Evolutionary conservation across 2,113 vertebrate species (phyloP).

Genomic region (Anseranas semipalmata): DNA sequence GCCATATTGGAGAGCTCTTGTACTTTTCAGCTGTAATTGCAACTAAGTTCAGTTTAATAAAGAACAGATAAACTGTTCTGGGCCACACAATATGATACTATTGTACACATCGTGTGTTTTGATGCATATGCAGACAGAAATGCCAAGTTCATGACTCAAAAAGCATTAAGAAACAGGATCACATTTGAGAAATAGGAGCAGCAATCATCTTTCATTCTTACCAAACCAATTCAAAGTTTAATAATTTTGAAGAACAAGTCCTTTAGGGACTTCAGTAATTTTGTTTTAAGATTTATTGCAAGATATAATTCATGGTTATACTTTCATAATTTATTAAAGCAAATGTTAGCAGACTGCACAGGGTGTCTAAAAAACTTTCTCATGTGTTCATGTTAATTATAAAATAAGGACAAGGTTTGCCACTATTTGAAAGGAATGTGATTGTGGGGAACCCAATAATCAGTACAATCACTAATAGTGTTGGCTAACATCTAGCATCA

Average conservation of each 20-base stretch:
- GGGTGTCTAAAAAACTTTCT: background rate
- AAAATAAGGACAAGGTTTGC: slow-evolving; percentile 24
- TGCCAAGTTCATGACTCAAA: slow-evolving; percentile 34
- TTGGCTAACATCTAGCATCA: background rate
- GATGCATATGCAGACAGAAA: slow-evolving; percentile 31
- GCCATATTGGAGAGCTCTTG: background rate
- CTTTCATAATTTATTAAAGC: background rate
- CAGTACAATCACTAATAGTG: background rate
- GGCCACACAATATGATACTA: background rate
- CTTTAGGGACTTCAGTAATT: background rate
- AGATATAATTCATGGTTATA: slow-evolving; percentile 17
- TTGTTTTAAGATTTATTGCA: slow-evolving; percentile 35
- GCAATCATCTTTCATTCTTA: background rate
- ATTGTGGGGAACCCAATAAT: background rate
- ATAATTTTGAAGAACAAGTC: background rate
- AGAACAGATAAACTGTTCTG: slow-evolving; percentile 41
- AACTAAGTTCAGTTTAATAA: background rate
- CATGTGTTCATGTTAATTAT: background rate
- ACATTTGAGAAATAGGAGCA: slow-evolving; percentile 13
- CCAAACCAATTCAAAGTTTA: background rate
- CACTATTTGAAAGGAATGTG: background rate
- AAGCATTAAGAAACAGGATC: slow-evolving; percentile 1
- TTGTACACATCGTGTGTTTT: slow-evolving; percentile 28
- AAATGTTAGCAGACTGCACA: slow-evolving; percentile 3
- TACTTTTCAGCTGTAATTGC: slow-evolving; percentile 20